phyloP scores from a whole-genome alignment of 30 jellyfish, hydroid and myxozoan genomes.

The Hydractinia echinata region DNA sequence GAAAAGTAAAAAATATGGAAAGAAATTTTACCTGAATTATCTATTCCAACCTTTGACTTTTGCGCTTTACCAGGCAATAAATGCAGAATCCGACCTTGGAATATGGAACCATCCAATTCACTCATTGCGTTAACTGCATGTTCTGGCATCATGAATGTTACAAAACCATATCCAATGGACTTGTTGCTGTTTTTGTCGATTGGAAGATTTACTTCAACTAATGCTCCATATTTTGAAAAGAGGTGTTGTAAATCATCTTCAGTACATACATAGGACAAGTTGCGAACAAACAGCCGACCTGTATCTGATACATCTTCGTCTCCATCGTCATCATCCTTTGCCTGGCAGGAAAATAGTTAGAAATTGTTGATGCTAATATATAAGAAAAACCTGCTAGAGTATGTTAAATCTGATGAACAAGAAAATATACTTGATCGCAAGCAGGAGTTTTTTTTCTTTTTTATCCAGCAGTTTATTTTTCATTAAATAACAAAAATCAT shows the following conservation, averaged over 20 bases:
- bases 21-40: not conserved
- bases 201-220: slow-evolving; percentile 87
- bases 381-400: too few species aligned
- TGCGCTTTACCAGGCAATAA: slow-evolving; percentile 84
- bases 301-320: slow-evolving; percentile 93
- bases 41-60: slow-evolving; percentile 22
- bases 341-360: too few species aligned
- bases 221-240: slow-evolving; percentile 73
- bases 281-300: slow-evolving; percentile 89
- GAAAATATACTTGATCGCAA: too few species aligned
- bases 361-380: too few species aligned
- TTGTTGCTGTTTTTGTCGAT: slow-evolving; percentile 67
- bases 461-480: too few species aligned
- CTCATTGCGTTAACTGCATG: slow-evolving; percentile 86
- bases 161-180: slow-evolving; percentile 85
- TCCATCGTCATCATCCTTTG: slow-evolving; percentile 1
- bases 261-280: slow-evolving; percentile 75
- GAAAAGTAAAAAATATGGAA: too few species aligned
- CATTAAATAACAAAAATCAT: too few species aligned
- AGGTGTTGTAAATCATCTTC: slow-evolving; percentile 67
- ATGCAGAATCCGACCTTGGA: slow-evolving; percentile 92
- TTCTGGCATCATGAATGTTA: slow-evolving; percentile 92
- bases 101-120: slow-evolving; percentile 69
- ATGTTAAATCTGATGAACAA: too few species aligned
- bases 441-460: too few species aligned